Evolutionary conservation across 1,140 invertebrate species (phyloP).

Genomic region (Scaptomyza graminum): DNA sequence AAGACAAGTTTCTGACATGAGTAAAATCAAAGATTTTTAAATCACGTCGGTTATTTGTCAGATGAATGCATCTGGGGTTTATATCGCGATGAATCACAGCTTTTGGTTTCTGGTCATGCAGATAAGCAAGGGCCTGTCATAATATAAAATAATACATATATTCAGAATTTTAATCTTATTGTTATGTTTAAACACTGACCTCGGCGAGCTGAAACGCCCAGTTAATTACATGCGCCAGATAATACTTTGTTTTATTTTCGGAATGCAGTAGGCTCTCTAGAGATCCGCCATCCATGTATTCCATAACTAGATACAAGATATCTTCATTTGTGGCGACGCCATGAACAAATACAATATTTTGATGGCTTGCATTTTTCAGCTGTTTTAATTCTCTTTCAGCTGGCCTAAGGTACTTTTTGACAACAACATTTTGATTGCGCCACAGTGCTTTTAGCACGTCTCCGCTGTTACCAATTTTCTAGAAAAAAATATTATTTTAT

Average conservation of each 20-base stretch:
- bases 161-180: background rate
- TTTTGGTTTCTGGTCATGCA: constrained; percentile 14
- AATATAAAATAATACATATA: background rate
- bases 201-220: constrained; percentile 18
- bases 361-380: constrained; percentile 12
- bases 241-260: background rate
- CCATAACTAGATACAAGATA: constrained; percentile 31
- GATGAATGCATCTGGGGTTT: constrained; percentile 13
- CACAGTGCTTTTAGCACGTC: constrained; percentile 6
- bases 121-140: constrained; percentile 27
- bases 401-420: background rate
- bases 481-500: background rate
- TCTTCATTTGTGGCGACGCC: background rate
- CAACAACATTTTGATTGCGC: constrained; percentile 10
- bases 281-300: constrained; percentile 31
- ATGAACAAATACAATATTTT: constrained; percentile 35
- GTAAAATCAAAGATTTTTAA: constrained; percentile 36
- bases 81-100: constrained; percentile 34
- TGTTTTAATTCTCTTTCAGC: constrained; percentile 2
- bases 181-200: constrained; percentile 4
- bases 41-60: background rate
- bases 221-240: constrained; percentile 9
- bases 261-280: constrained; percentile 3
- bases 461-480: constrained; percentile 14
- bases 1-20: background rate